These are phyloP conservation scores for Drosophila hamatofila DNA, from an alignment of 2,888 invertebrate species.

Conservation along the genomic window DNA sequence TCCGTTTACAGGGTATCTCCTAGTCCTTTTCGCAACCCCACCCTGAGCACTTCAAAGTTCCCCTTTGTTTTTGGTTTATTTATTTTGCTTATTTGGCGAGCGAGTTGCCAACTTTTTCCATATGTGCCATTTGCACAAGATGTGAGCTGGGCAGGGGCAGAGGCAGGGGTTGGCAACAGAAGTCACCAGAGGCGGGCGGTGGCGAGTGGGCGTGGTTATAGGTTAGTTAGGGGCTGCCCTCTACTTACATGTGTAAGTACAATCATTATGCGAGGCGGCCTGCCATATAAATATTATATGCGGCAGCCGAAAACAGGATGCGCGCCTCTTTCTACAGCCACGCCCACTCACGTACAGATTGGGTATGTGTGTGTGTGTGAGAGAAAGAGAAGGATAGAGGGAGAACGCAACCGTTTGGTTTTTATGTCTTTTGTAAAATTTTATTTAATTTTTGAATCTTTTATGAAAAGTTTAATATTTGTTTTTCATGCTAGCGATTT, in stretches of 20 bases:
- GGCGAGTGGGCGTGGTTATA: neutral
- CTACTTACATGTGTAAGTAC: constrained; percentile 76
- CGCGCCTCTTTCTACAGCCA: neutral
- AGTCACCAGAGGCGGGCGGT: constrained; percentile 6
- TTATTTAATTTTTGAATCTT: constrained; percentile 82
- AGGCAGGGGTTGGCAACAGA: neutral
- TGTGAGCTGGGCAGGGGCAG: neutral
- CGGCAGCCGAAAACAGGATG: constrained; percentile 38
- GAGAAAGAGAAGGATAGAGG: no score
- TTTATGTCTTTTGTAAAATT: constrained; percentile 81
- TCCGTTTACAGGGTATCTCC: neutral
- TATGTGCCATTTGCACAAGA: constrained; percentile 13
- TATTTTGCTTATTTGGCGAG: constrained; percentile 51
- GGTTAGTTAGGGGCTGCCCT: constrained; percentile 56
- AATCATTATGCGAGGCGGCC: constrained; percentile 69
- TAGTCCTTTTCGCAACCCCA: neutral
- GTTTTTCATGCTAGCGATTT: constrained; percentile 81
- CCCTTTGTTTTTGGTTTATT: constrained; percentile 38
- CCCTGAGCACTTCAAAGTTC: neutral
- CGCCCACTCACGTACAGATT: neutral
- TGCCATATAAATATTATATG: constrained; percentile 60
- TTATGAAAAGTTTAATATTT: constrained; percentile 82
- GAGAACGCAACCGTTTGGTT: constrained; percentile 70
- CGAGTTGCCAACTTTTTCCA: constrained; percentile 65
- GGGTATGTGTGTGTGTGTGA: neutral